Conservation (phyloP, 37 sponge, comb jelly and placozoan species). For the Lycopodina hypogea region DNA sequence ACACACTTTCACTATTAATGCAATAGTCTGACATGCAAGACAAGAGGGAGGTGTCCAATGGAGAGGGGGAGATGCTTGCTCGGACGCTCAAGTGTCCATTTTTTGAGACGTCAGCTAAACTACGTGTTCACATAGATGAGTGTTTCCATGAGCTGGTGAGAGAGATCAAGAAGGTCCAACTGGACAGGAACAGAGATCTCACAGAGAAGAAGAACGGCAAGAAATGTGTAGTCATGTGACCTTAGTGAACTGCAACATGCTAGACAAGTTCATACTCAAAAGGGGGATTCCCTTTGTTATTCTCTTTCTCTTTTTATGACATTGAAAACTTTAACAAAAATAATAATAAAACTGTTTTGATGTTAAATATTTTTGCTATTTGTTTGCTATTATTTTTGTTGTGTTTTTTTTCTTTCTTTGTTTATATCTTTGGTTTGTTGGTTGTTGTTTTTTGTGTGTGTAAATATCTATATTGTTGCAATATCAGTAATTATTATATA, state of each 20-base stretch:
- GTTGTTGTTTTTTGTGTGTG: too few relatives aligned
- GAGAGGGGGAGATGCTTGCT: slow-evolving; percentile 70
- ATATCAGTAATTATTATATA: too few relatives aligned
- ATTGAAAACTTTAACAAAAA: not conserved
- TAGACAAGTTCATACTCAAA: not conserved
- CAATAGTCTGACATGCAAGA: slow-evolving; percentile 66
- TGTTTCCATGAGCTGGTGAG: slow-evolving; percentile 78
- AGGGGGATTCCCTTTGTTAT: not conserved
- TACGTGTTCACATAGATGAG: slow-evolving; percentile 72
- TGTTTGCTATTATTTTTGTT: not conserved
- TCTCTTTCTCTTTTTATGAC: slow-evolving; percentile 6
- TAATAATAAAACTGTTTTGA: slow-evolving; percentile 6
- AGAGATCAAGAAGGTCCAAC: slow-evolving; percentile 71
- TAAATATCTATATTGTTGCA: too few relatives aligned
- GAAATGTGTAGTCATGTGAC: slow-evolving; percentile 42
- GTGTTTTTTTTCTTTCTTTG: too few relatives aligned
- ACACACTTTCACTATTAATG: not conserved
- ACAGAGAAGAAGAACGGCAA: slow-evolving; percentile 14
- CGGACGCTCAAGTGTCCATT: slow-evolving; percentile 67
- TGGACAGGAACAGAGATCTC: slow-evolving; percentile 27
- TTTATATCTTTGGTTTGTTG: too few relatives aligned
- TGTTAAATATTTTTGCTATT: not conserved
- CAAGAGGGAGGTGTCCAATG: slow-evolving; percentile 62
- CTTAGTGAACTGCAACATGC: not conserved
- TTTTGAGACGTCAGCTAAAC: slow-evolving; percentile 77